Conservation (phyloP, 2,797 vertebrate genomes). For the Sarcophilus harrisii region DNA sequence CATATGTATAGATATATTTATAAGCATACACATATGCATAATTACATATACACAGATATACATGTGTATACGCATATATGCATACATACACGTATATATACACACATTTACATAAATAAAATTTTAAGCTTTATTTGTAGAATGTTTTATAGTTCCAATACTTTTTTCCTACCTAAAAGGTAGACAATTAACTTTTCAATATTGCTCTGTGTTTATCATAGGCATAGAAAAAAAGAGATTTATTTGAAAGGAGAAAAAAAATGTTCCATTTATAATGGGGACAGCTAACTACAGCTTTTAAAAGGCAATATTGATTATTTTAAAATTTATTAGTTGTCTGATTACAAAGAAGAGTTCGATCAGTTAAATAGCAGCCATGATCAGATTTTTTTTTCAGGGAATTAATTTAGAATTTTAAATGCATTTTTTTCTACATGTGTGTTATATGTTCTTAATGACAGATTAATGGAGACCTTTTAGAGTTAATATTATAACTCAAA, state of each 20-base stretch:
- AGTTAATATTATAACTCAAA: neutral
- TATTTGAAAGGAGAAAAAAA: constrained; percentile 16
- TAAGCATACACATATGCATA: neutral
- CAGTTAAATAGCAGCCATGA: neutral
- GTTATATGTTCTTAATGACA: neutral
- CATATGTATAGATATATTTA: neutral
- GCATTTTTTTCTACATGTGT: neutral
- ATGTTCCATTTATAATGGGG: neutral
- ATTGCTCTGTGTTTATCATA: constrained; percentile 31
- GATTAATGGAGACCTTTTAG: neutral
- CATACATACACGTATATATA: neutral
- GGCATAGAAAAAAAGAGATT: constrained; percentile 41
- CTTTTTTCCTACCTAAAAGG: constrained; percentile 47
- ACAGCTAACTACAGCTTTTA: neutral
- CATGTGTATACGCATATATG: constrained; percentile 12
- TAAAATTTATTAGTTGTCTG: neutral
- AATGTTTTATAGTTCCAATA: constrained; percentile 20
- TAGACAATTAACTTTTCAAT: constrained; percentile 28
- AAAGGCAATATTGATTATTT: neutral
- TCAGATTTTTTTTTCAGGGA: neutral
- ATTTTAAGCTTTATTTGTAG: neutral
- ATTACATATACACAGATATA: neutral
- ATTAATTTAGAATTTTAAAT: neutral
- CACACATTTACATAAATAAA: neutral
- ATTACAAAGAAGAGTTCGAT: neutral